These are phyloP conservation scores for Athalia rosae DNA, from an alignment of 2,888 invertebrate genomes.

Conservation along the genomic window DNA sequence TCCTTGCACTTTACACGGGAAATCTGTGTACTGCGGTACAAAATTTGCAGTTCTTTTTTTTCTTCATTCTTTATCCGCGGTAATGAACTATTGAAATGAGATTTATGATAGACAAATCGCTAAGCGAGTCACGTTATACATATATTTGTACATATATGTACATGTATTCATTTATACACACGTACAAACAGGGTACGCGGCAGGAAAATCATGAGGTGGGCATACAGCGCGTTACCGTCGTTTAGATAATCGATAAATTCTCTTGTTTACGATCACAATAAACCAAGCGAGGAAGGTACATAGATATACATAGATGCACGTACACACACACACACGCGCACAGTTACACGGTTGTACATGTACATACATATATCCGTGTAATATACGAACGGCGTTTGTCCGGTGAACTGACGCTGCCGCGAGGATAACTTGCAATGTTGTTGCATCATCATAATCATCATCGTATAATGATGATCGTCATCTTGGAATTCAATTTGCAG, in stretches of 20 bases:
- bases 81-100: conserved; percentile 24
- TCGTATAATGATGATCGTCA: too few relatives aligned
- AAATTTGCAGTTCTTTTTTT: background rate
- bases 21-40: too few relatives aligned
- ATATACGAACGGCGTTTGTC: too few relatives aligned
- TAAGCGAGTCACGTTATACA: conserved; percentile 5
- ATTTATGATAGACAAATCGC: conserved; percentile 20
- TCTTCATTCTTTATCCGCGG: background rate
- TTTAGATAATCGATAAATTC: conserved; percentile 44
- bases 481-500: conserved; percentile 65
- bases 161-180: too few relatives aligned
- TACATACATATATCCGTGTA: background rate
- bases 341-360: too few relatives aligned
- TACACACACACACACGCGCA: too few relatives aligned
- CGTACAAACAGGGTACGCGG: too few relatives aligned
- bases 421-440: conserved; percentile 40
- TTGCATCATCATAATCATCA: conserved; percentile 47
- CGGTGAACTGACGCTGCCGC: too few relatives aligned
- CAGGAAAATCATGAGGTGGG: too few relatives aligned
- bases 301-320: too few relatives aligned
- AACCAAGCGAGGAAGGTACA: background rate
- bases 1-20: too few relatives aligned
- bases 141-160: too few relatives aligned
- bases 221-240: conserved; percentile 23
- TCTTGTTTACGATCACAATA: conserved; percentile 41